Evolutionary conservation across 2,113 vertebrate genomes (phyloP).

Genomic region (Dolichallabes microphthalmus): DNA sequence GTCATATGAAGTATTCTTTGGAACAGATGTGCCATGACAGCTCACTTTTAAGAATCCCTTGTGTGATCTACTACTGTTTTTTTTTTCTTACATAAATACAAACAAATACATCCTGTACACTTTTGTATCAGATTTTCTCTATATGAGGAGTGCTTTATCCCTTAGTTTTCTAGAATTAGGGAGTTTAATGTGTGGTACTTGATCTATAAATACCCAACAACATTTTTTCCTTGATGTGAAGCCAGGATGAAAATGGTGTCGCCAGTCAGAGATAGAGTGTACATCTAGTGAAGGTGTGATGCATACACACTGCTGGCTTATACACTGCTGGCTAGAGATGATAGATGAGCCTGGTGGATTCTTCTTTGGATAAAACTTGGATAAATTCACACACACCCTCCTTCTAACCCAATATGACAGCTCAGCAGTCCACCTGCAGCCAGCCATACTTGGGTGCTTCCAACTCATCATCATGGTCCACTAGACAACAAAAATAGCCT

Average conservation of each 20-base stretch:
- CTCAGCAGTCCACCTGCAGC: slow-evolving; percentile 47
- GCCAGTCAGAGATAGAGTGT: slow-evolving; percentile 44
- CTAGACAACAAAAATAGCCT: slow-evolving; percentile 44
- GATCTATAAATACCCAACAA: slow-evolving; percentile 30
- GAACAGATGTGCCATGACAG: slow-evolving; percentile 24
- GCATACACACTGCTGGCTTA: neutral
- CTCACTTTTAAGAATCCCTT: slow-evolving; percentile 19
- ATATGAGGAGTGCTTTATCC: neutral
- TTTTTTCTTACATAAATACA: neutral
- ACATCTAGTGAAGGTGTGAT: slow-evolving; percentile 29
- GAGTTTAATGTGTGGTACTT: slow-evolving; percentile 29
- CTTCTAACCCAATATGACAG: slow-evolving; percentile 43
- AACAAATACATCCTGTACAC: neutral
- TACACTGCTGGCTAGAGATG: slow-evolving; percentile 37
- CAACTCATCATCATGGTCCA: slow-evolving; percentile 46
- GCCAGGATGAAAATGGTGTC: slow-evolving; percentile 29
- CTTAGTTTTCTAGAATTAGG: slow-evolving; percentile 27
- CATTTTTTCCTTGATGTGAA: slow-evolving; percentile 23
- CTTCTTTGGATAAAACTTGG: slow-evolving; percentile 37
- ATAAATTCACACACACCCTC: slow-evolving; percentile 20
- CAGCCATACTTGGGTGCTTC: slow-evolving; percentile 13
- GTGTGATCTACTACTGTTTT: neutral
- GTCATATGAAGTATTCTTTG: neutral
- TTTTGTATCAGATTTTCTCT: neutral
- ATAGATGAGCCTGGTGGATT: slow-evolving; percentile 48